phyloP scores from a whole-genome alignment of 2,113 vertebrate species.

The Neomonachus schauinslandi region DNA sequence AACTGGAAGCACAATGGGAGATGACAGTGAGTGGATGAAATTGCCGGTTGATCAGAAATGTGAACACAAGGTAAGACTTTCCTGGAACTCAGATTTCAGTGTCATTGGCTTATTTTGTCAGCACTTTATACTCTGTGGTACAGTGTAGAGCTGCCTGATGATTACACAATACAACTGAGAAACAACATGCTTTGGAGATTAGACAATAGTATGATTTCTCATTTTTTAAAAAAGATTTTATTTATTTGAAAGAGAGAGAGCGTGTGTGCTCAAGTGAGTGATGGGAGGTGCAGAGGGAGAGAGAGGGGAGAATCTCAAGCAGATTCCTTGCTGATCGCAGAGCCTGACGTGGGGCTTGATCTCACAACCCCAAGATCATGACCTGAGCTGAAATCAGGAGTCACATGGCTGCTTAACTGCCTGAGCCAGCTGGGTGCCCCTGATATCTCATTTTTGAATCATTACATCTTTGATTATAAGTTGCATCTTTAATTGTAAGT shows the following conservation, averaged over 20 bases:
- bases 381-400: not conserved
- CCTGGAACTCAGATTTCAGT: not conserved
- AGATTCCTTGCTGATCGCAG: not conserved
- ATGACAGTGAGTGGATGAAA: slow-evolving; percentile 99
- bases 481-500: not conserved
- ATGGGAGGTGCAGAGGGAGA: no score
- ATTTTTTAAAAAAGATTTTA: not conserved
- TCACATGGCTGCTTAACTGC: not conserved
- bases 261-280: not conserved
- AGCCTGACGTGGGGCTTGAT: not conserved
- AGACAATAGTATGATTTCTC: not conserved
- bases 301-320: not conserved
- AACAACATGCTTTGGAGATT: not conserved
- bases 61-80: slow-evolving; percentile 95
- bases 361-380: not conserved
- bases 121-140: not conserved
- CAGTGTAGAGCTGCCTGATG: not conserved
- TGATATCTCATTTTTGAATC: not conserved
- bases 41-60: slow-evolving; percentile 98
- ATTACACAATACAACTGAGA: not conserved
- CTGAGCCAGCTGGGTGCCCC: not conserved
- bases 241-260: not conserved
- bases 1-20: slow-evolving; percentile 92
- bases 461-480: not conserved
- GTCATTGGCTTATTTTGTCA: slow-evolving; percentile 28